Base-by-base conservation (phyloP, 2,888 invertebrate genomes). In the Hirtodrosophila cameraria region DNA sequence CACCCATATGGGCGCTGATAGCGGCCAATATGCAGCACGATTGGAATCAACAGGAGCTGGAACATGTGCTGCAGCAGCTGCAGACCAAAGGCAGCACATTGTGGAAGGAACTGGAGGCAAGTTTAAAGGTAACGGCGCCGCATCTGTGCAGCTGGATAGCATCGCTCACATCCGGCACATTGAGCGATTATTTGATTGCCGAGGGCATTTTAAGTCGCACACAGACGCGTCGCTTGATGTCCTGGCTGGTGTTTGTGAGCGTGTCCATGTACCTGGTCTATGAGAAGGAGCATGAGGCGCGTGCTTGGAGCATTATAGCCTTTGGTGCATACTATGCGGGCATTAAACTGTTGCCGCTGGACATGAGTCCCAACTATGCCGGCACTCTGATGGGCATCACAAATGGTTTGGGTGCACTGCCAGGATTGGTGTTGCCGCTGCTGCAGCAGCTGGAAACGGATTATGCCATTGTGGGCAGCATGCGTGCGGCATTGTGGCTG, bases 1-100 rank as follows among this genome's bases (percentile, higher is more conserved):
- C 92, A 0, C 94, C 95, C 0, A 88, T 95, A 8, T 94, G 95
- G 94, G 95, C 95, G 0, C 88, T 95, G 1, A 93, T 95, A 2
- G 93, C 93, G 41, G 95, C 95, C 69, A 94, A 94, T 90, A 89
- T 92, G 50, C 92, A 92, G 7, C 93, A 93, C 79, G 93, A 93
- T 75, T 94, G 93, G 92, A 92, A 92, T 1, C 92, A 93, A 66
- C 70, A 67, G 27, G 45, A 72, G 30, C n/a, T 70, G 48, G 54
- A 80, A 8, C n/a, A 45, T 9, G 3, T 60, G 16, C 31, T 79
- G 7, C 39, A 67, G 0, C 43, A 83, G 0, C 3, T 80, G 1
- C 35, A 60, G 1, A 7, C 36, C 0, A 25, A 43, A 2, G 48
- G 55, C 36, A 33, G 42, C 12, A 20, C 42, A 3, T 8, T 67